Evolutionary conservation across 2,888 invertebrate genomes (phyloP), one percentile per base, ranked within the genome.

Genomic region (Xestoiulus laeticollis): DNA sequence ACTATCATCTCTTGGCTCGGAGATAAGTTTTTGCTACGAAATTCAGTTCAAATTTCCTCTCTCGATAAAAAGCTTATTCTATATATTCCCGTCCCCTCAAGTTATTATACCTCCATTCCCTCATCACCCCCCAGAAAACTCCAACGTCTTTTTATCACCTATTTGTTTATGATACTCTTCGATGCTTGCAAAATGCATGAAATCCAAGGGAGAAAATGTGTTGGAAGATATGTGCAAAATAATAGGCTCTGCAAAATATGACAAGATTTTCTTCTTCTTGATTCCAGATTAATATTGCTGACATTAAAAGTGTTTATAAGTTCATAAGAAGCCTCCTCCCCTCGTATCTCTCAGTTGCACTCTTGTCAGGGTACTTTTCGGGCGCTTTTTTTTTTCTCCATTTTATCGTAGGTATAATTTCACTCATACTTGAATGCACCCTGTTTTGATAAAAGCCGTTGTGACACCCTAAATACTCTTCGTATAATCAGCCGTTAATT

Each of bases 201-300:
- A 59, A 59, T 59, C 59, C 59, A 19, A 59, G n/a, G n/a, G 59
- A 59, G 59, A 59, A 59, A 59, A 59, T 59, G 59, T 59, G 59
- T 59, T n/a, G 59, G 59, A 59, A 59, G 68, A 68, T 68, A 26
- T 8, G 26, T 8, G 68, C 68, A n/a, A 68, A 68, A 68, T 68
- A 68, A 26, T 26, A 68, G 68, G 68, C 68, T 68, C 26, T 26
- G n/a, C 68, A 68, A 68, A 68, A 68, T 68, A 68, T 68, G 68
- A 68, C 68, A 68, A 68, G 68, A 68, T 68, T 68, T 68, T 68
- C 26, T 68, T 48, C 68, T 26, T 26, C 68, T 68, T 26, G 68
- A 68, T 68, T 68, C 68, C 68, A 68, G 68, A 68, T 68, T 68
- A 68, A 68, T 68, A 68, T 68, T 68, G 68, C 68, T 68, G 68